Evolutionary conservation across 2,888 invertebrate species (phyloP).

Genomic region (Metallyticus violacea): DNA sequence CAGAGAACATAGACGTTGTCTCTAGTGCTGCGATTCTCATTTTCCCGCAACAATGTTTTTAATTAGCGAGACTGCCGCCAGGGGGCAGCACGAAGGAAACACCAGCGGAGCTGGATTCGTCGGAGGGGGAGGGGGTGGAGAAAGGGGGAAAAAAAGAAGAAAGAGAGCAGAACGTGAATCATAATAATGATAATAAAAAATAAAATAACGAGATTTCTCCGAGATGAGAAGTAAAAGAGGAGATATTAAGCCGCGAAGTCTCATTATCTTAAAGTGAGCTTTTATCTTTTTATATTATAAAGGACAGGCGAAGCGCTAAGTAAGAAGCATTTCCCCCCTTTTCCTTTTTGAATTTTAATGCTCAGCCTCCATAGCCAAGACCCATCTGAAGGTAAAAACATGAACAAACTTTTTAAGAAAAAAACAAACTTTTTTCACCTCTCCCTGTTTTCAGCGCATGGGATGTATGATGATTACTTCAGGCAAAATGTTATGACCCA

Average conservation of each 20-base stretch:
- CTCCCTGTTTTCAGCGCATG: neutral
- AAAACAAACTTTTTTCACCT: neutral
- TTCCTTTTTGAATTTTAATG: constrained; percentile 4
- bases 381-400: constrained; percentile 15
- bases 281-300: constrained; percentile 31
- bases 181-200: constrained; percentile 32
- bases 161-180: constrained; percentile 24
- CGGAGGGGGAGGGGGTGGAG: neutral
- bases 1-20: neutral
- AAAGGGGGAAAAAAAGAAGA: neutral
- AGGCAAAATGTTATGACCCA: neutral
- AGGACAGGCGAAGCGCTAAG: constrained; percentile 20
- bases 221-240: constrained; percentile 28
- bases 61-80: constrained; percentile 47
- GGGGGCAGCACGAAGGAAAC: constrained; percentile 38
- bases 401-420: neutral
- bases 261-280: constrained; percentile 31
- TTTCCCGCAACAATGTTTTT: constrained; percentile 49
- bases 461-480: neutral
- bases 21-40: constrained; percentile 11
- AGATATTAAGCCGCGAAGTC: constrained; percentile 33
- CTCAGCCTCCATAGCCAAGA: neutral
- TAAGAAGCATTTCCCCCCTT: neutral
- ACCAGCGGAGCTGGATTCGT: constrained; percentile 22
- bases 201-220: constrained; percentile 29